phyloP scores from a whole-genome alignment of 1,140 invertebrate genomes.

The Drosophila arawakana region DNA sequence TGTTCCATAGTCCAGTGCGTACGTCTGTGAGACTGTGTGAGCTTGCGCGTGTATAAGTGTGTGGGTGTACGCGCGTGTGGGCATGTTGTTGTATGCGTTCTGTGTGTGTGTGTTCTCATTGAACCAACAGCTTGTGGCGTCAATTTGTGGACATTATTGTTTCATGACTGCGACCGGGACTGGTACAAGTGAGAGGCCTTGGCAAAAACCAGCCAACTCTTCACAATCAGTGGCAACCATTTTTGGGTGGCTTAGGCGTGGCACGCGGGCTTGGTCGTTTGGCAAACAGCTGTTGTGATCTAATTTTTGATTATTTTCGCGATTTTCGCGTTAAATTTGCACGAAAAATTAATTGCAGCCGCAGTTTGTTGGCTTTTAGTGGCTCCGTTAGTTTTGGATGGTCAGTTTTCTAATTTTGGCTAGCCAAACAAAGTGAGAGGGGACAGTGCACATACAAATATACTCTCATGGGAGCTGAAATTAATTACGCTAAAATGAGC shows the following conservation, averaged over 20 bases:
- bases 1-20: constrained; percentile 6
- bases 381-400: constrained; percentile 24
- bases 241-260: constrained; percentile 17
- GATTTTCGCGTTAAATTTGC: constrained; percentile 67
- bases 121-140: constrained; percentile 82
- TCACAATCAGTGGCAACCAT: constrained; percentile 67
- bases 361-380: constrained; percentile 47
- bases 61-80: constrained; percentile 10
- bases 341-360: constrained; percentile 71
- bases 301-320: constrained; percentile 79
- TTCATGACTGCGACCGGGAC: constrained; percentile 71
- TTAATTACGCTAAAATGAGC: constrained; percentile 52
- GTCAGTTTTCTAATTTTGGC: constrained; percentile 38
- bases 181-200: constrained; percentile 54
- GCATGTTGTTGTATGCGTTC: constrained; percentile 23
- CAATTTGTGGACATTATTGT: constrained; percentile 83
- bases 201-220: constrained; percentile 74
- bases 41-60: constrained; percentile 2
- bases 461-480: constrained; percentile 28
- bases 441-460: background rate
- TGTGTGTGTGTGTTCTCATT: constrained; percentile 47
- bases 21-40: background rate
- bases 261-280: background rate
- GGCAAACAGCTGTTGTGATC: constrained; percentile 58
- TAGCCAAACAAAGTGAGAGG: background rate